phyloP scores from a whole-genome alignment of 2,888 invertebrate genomes.

The Andricus quercusramuli region DNA sequence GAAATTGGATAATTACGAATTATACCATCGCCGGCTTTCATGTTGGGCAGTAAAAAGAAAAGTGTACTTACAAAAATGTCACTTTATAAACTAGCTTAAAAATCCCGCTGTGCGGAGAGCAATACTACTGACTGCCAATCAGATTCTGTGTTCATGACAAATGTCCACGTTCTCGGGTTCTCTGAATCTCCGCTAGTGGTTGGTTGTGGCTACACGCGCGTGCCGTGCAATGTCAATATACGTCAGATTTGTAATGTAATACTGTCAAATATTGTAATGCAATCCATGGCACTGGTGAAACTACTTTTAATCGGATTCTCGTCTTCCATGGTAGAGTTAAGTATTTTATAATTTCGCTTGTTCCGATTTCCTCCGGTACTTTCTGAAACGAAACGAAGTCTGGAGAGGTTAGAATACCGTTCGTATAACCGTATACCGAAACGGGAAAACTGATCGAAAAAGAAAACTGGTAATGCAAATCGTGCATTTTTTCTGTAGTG shows the following conservation, averaged over 20 bases:
- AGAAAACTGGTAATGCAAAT: conserved; percentile 9
- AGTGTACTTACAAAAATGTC: no score
- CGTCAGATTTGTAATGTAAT: not conserved
- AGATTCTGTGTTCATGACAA: not conserved
- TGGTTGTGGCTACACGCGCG: not conserved
- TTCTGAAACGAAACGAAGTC: not conserved
- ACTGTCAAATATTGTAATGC: not conserved
- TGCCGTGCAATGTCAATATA: conserved; percentile 7
- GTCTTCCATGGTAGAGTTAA: conserved; percentile 2
- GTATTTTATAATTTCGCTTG: conserved; percentile 6
- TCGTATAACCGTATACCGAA: not conserved
- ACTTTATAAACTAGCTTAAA: not conserved
- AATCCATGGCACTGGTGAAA: not conserved
- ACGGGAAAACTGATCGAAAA: not conserved
- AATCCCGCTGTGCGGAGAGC: not conserved
- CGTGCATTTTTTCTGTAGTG: conserved; percentile 42
- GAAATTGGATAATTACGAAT: no score
- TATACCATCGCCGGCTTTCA: no score
- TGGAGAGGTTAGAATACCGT: conserved; percentile 19
- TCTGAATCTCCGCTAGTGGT: not conserved
- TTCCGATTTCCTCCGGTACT: not conserved
- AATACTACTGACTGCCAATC: not conserved
- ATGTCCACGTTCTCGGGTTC: not conserved
- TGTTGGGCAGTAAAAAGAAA: no score
- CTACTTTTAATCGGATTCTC: conserved; percentile 11